A percentile compares a stretch with the other conserved stretches of the same genome.
Conservation (phyloP, 1,140 invertebrate genomes). For the Caenorhabditis latens region DNA sequence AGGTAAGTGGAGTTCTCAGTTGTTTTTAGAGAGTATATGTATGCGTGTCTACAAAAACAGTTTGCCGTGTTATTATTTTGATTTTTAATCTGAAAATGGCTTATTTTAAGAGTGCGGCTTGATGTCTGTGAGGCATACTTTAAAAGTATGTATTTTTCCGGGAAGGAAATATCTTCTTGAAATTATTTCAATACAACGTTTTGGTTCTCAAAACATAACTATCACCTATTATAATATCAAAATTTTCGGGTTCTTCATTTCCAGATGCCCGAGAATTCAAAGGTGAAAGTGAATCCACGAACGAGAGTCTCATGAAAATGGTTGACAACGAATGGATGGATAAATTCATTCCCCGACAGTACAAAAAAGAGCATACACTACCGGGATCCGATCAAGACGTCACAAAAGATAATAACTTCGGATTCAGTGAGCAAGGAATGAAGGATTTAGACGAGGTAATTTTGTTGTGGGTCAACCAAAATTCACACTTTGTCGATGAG, state of each 20-base stretch:
- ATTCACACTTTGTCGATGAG: slow-evolving; percentile 4
- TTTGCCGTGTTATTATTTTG: too few species aligned
- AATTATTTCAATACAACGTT: too few species aligned
- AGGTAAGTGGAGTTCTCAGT: neutral
- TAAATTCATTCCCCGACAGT: slow-evolving; percentile 57
- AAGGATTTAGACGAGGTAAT: slow-evolving; percentile 68
- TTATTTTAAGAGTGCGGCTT: too few species aligned
- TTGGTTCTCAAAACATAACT: too few species aligned
- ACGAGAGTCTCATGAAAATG: slow-evolving; percentile 61
- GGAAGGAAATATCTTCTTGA: too few species aligned
- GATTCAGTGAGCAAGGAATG: slow-evolving; percentile 67
- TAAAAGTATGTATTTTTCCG: too few species aligned
- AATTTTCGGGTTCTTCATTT: neutral
- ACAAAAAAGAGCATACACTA: slow-evolving; percentile 7
- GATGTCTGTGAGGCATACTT: too few species aligned
- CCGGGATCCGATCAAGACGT: slow-evolving; percentile 52
- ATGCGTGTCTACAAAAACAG: too few species aligned
- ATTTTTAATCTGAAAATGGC: too few species aligned
- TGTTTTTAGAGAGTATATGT: too few species aligned
- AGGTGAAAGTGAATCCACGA: slow-evolving; percentile 8
- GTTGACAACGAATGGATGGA: slow-evolving; percentile 59
- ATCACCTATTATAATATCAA: too few species aligned
- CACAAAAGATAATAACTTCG: slow-evolving; percentile 64
- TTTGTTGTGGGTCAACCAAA: neutral
- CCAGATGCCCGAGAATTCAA: neutral